Base-by-base conservation (phyloP, 2,888 invertebrate genomes). In the Scaptodrosophila latifasciaeformis region DNA sequence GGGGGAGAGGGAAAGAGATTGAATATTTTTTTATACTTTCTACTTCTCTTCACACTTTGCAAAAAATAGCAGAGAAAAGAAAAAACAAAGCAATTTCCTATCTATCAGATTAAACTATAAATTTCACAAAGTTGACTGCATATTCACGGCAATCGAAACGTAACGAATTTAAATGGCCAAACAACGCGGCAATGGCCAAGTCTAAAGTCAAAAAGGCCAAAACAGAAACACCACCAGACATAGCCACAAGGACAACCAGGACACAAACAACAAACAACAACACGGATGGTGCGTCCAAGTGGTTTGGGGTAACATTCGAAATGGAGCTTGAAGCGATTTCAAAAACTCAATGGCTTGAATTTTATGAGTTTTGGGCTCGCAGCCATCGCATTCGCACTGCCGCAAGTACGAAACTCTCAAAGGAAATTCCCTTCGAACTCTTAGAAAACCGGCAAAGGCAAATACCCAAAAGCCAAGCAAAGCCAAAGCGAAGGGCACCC, bases 341-440 rank as follows among this genome's bases (percentile, higher is more conserved):
- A 65, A 78, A 78, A 79, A 81, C 65, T 76, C 74, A 81, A 74
- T 82, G 79, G 81, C 65, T 78, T 75, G 82, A 71, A 82, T 82
- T 82, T 81, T 82, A 82, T 82, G 74, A 70, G 74, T 65, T 74
- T 69, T 55, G 57, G 52, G n/a, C n/a, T n/a, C n/a, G n/a, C n/a
- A n/a, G n/a, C n/a, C 42, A n/a, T n/a, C n/a, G 51, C 60, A 54
- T 27, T 37, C 39, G 49, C 40, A 31, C 47, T 50, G 35, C 29
- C 44, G 44, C 10, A 5, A 5, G 6, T n/a, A n/a, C n/a, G n/a
- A n/a, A n/a, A n/a, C n/a, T n/a, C n/a, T n/a, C n/a, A n/a, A n/a
- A n/a, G n/a, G n/a, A n/a, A n/a, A n/a, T n/a, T n/a, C n/a, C n/a
- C n/a, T n/a, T n/a, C n/a, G n/a, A n/a, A n/a, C n/a, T n/a, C n/a